Percentiles rank a stretch among this genome's conserved stretches.
phyloP scores from a whole-genome alignment of 2,113 vertebrate genomes.

The Gymnobelideus leadbeateri region DNA sequence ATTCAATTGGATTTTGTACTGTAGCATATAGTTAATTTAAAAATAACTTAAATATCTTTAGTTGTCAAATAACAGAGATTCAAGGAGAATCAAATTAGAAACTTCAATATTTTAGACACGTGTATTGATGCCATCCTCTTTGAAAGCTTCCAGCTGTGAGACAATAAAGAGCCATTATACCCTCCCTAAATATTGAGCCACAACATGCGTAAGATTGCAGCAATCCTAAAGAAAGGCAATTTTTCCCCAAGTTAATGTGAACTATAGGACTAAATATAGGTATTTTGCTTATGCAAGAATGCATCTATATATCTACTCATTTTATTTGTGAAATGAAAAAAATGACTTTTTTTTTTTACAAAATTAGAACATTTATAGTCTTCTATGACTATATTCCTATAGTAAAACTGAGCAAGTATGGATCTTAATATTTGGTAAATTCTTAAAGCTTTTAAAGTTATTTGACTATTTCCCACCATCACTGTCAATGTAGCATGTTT shows the following conservation, averaged over 20 bases:
- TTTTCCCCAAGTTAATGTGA: not conserved
- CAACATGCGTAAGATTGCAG: not conserved
- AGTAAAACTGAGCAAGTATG: not conserved
- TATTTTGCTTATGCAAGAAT: too few relatives aligned
- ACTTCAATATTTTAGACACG: not conserved
- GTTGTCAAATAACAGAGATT: not conserved
- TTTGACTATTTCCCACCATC: not conserved
- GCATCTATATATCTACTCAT: too few relatives aligned
- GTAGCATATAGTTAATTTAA: not conserved
- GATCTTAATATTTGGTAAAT: not conserved
- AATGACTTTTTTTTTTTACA: too few relatives aligned
- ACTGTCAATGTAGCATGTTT: not conserved
- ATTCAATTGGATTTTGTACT: not conserved
- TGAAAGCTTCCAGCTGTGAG: not conserved
- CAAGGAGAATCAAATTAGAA: not conserved
- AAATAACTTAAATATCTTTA: not conserved
- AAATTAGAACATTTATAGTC: too few relatives aligned
- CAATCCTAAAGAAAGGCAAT: not conserved
- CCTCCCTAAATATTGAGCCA: not conserved
- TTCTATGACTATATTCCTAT: not conserved
- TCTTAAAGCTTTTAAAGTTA: not conserved
- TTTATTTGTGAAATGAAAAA: not conserved
- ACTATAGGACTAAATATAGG: not conserved
- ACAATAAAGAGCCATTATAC: not conserved
- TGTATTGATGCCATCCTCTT: not conserved